Conservation (phyloP, 1,140 invertebrate species). For the Drosophila carrolli region DNA sequence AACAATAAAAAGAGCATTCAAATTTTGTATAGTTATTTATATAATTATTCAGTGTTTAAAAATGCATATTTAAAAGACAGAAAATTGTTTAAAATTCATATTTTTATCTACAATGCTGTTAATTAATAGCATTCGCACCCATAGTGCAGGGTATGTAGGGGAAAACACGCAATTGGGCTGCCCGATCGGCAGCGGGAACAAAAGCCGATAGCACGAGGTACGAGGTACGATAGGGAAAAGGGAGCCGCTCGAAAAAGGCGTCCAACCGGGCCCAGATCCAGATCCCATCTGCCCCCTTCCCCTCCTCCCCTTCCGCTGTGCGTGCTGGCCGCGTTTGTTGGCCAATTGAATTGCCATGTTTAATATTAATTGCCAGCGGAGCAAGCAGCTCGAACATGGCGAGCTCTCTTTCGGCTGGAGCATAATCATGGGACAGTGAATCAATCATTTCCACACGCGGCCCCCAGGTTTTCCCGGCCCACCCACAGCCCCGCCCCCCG, state of each 20-base stretch:
- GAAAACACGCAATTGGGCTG: constrained; percentile 24
- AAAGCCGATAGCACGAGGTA: constrained; percentile 37
- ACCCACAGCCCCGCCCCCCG: constrained; percentile 34
- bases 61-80: background rate
- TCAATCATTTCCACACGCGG: constrained; percentile 76
- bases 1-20: background rate
- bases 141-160: constrained; percentile 8
- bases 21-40: too few species aligned
- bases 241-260: constrained; percentile 25
- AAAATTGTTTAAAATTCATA: background rate
- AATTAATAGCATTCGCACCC: constrained; percentile 5
- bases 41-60: background rate
- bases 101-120: constrained; percentile 9
- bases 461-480: constrained; percentile 50
- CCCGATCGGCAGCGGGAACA: constrained; percentile 29
- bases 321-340: constrained; percentile 37
- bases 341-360: constrained; percentile 62
- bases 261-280: constrained; percentile 33
- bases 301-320: constrained; percentile 6
- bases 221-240: constrained; percentile 22
- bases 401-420: constrained; percentile 34
- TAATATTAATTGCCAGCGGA: constrained; percentile 70
- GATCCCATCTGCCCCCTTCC: background rate
- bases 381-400: constrained; percentile 42
- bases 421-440: constrained; percentile 60